Evolutionary conservation across 2,113 vertebrate species (phyloP), one percentile per base, ranked within the genome.

Genomic region (Siphamia tubifer): DNA sequence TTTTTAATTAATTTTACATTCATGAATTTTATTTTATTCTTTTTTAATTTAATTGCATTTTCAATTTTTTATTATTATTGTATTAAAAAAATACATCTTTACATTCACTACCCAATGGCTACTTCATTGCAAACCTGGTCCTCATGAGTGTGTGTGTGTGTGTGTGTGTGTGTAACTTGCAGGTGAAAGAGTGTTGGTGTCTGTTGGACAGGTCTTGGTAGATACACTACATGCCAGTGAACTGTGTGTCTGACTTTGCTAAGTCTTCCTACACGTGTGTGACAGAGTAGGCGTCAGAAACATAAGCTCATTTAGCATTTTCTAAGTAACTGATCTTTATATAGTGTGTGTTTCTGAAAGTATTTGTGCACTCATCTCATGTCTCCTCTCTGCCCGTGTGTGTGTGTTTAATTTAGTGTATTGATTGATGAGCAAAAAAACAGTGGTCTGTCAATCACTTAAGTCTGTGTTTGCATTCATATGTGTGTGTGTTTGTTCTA

Each of bases 351-450:
- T 27, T 34, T 34, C 9, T 44, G 40, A 23, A 4, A 28, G 24
- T 40, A n/a, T 32, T 19, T 20, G 30, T 38, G 23, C 43, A 61
- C 19, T 52, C 28, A 60, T 24, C 52, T 42, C 51, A 30, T 51
- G 32, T 30, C 40, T 34, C 27, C 55, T 54, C 25, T 57, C 39
- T 55, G 36, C 28, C 11, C 34, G 48, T 8, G 44, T 47, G 24
- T n/a, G n/a, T n/a, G n/a, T 79, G 57, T 77, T 72, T 75, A 77
- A 77, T 72, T 86, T 62, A 72, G 39, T 63, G 17, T 42, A 79
- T 75, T 84, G 75, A 77, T 84, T 9, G 15, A 11, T 54, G 31
- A 66, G 35, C 68, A 62, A 51, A 49, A 54, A 43, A 38, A 63
- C 61, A 48, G 25, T 63, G 4, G 11, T 52, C 42, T 60, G 64